A percentile compares a stretch with the other conserved stretches of the same genome.
phyloP scores from a whole-genome alignment of 2,113 vertebrate genomes.

The Climacteris rufus region DNA sequence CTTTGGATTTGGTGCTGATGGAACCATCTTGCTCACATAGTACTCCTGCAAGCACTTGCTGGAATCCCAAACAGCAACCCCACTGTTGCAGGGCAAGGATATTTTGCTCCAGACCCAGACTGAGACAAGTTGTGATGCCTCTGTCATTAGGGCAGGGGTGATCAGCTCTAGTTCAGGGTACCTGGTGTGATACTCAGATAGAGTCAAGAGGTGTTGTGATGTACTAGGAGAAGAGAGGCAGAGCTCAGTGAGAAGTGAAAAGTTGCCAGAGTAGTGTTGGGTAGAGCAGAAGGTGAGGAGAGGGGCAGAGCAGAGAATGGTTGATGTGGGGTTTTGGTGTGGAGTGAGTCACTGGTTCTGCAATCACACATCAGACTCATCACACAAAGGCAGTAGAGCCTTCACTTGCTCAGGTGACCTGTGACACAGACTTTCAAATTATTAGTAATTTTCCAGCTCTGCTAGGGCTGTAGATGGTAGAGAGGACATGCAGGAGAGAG shows the following conservation, averaged over 20 bases:
- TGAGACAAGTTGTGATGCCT: background rate
- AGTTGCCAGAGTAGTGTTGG: background rate
- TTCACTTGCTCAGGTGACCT: background rate
- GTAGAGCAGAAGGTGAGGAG: background rate
- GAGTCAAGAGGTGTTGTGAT: accelerated
- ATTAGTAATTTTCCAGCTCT: background rate
- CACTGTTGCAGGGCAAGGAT: background rate
- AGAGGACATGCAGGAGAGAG: background rate
- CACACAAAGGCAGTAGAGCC: background rate
- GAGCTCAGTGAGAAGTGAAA: background rate
- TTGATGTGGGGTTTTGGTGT: background rate
- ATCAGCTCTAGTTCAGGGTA: background rate
- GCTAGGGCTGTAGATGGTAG: accelerated
- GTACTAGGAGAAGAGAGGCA: background rate
- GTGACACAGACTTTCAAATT: background rate
- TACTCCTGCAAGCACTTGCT: background rate
- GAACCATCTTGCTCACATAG: background rate
- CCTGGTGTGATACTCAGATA: background rate
- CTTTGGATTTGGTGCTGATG: background rate
- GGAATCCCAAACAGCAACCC: background rate
- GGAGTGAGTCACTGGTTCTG: background rate
- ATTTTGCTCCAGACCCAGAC: background rate
- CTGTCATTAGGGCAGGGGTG: background rate
- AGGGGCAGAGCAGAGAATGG: background rate
- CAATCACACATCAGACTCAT: background rate